Evolutionary conservation across 1,140 invertebrate species (phyloP).

Genomic region (Drosophila nigromelanica): DNA sequence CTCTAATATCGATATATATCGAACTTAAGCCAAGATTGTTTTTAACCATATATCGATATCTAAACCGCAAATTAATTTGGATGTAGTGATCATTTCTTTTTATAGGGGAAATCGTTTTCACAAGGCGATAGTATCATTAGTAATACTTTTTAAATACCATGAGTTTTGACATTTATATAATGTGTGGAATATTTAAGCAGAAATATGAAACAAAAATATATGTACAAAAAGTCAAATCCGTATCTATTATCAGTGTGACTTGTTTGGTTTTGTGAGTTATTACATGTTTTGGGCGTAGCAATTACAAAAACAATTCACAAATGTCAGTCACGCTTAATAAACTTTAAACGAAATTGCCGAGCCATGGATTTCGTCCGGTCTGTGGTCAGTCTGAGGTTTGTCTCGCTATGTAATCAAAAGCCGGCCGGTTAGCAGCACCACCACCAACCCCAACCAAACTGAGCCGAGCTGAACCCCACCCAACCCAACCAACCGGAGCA

Average conservation of each 20-base stretch:
- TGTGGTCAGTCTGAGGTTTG: constrained; percentile 37
- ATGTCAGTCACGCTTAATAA: constrained; percentile 82
- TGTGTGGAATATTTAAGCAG: too few relatives aligned
- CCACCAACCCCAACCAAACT: constrained; percentile 3
- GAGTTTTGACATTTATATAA: too few relatives aligned
- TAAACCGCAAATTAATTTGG: too few relatives aligned
- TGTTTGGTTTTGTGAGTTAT: constrained; percentile 36
- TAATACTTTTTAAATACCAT: too few relatives aligned
- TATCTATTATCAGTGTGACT: constrained; percentile 14
- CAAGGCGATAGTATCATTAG: too few relatives aligned
- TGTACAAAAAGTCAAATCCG: neutral
- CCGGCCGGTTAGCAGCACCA: constrained; percentile 65
- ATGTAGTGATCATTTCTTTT: too few relatives aligned
- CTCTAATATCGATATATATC: too few relatives aligned
- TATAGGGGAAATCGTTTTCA: too few relatives aligned
- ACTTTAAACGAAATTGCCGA: constrained; percentile 73
- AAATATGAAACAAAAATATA: too few relatives aligned
- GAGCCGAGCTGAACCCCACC: constrained; percentile 15
- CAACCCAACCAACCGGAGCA: constrained; percentile 43
- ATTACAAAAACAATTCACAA: constrained; percentile 59
- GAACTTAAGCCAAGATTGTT: too few relatives aligned
- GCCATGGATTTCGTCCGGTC: constrained; percentile 53
- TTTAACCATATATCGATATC: too few relatives aligned
- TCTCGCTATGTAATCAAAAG: constrained; percentile 68
- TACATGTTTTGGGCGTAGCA: constrained; percentile 61